Evolutionary conservation across 2,888 invertebrate genomes (phyloP).

Genomic region (Acronicta alni): DNA sequence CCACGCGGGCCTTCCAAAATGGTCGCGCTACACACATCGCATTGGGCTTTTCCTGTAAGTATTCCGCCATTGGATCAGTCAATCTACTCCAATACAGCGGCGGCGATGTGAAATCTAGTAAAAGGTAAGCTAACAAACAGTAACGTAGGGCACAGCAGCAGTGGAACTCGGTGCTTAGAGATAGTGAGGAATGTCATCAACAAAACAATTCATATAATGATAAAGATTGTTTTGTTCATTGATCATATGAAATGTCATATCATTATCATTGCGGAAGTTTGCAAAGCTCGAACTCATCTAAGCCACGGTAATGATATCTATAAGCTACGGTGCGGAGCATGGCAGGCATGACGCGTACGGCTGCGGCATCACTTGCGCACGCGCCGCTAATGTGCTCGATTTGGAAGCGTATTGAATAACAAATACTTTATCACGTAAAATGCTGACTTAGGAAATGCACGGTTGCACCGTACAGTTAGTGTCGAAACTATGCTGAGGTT

Average conservation of each 20-base stretch:
- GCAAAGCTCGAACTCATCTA: neutral
- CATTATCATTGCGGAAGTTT: neutral
- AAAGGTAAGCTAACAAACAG: too few relatives aligned
- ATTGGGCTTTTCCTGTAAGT: conserved; percentile 27
- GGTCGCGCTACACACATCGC: conserved; percentile 6
- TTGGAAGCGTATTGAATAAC: neutral
- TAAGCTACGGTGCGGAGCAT: neutral
- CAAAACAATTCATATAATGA: too few relatives aligned
- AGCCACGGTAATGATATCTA: too few relatives aligned
- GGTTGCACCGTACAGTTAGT: too few relatives aligned
- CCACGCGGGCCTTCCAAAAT: conserved; percentile 22
- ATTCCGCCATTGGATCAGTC: conserved; percentile 6
- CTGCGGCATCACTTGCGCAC: neutral
- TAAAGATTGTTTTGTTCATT: too few relatives aligned
- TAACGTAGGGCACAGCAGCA: too few relatives aligned
- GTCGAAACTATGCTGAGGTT: neutral
- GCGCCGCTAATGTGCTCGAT: neutral
- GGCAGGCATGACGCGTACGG: neutral
- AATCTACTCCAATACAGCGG: neutral
- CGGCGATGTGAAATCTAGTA: too few relatives aligned
- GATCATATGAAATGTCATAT: too few relatives aligned
- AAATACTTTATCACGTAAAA: too few relatives aligned
- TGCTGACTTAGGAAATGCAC: too few relatives aligned
- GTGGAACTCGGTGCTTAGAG: too few relatives aligned
- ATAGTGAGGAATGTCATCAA: too few relatives aligned